Percentiles rank a stretch among this genome's conserved stretches.
phyloP scores from a whole-genome alignment of 2,113 vertebrate species.

The Pogonocichla stellata region DNA sequence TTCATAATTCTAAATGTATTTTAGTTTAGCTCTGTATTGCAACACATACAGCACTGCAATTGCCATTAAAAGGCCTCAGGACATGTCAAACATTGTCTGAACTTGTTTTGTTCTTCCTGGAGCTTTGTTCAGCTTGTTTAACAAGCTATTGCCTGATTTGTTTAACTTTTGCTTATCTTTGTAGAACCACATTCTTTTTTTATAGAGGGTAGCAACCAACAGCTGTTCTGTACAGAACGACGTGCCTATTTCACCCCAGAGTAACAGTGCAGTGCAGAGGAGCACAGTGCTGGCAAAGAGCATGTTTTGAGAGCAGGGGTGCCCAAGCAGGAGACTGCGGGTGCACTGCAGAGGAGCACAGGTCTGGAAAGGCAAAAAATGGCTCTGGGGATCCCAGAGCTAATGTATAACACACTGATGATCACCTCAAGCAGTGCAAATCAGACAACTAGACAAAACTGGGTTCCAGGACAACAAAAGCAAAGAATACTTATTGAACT shows the following conservation, averaged over 20 bases:
- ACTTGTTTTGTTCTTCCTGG: neutral
- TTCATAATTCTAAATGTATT: neutral
- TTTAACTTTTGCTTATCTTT: conserved; percentile 4
- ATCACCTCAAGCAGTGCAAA: neutral
- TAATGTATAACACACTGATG: neutral
- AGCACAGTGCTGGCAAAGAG: neutral
- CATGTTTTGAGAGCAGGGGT: neutral
- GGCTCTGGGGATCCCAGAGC: neutral
- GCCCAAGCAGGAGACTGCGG: neutral
- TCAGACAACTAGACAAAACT: neutral
- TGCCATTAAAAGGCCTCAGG: neutral
- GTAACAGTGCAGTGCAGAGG: rapidly evolving
- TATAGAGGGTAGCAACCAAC: neutral
- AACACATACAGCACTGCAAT: neutral
- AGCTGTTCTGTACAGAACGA: neutral
- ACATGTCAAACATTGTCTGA: neutral
- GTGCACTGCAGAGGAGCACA: neutral
- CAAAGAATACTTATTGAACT: neutral
- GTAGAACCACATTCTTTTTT: neutral
- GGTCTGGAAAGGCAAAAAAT: neutral
- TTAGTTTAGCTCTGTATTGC: neutral
- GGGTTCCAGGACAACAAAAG: neutral
- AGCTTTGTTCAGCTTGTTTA: neutral
- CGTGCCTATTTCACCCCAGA: rapidly evolving
- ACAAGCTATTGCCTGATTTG: neutral